phyloP scores from a whole-genome alignment of 2,113 vertebrate genomes.

The Acinonyx jubatus region DNA sequence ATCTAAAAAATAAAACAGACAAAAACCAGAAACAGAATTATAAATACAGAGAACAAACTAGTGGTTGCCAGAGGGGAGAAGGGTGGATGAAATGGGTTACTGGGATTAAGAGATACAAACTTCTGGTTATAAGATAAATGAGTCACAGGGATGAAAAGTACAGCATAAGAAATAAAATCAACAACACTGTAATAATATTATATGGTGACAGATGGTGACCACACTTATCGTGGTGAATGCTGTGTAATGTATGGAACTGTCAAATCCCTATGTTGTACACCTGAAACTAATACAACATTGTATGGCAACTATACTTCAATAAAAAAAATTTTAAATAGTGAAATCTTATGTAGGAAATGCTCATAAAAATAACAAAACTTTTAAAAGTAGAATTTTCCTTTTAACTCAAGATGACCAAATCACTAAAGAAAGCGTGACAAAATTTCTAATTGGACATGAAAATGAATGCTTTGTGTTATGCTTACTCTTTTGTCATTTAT shows the following conservation, averaged over 20 bases:
- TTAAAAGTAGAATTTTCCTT: conserved; percentile 16
- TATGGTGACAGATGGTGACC: neutral
- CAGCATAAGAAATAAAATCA: neutral
- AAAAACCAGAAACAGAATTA: neutral
- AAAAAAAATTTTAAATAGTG: neutral
- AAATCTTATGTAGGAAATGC: neutral
- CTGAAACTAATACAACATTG: neutral
- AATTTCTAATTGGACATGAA: neutral
- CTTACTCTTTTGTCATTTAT: neutral
- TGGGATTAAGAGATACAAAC: neutral
- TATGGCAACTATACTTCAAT: neutral
- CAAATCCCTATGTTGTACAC: neutral
- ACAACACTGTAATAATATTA: neutral
- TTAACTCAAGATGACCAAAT: conserved; percentile 19
- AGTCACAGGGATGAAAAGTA: neutral
- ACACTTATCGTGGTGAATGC: neutral
- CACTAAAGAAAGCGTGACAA: neutral
- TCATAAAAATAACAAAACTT: neutral
- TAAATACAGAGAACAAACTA: neutral
- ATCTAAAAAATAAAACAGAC: neutral
- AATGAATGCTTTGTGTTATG: neutral
- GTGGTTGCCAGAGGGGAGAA: neutral
- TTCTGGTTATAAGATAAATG: neutral
- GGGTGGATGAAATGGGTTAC: neutral
- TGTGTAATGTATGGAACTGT: neutral